A percentile compares a stretch with the other conserved stretches of the same genome.
phyloP scores from a whole-genome alignment of 2,113 vertebrate genomes.

The Cyanoderma ruficeps region DNA sequence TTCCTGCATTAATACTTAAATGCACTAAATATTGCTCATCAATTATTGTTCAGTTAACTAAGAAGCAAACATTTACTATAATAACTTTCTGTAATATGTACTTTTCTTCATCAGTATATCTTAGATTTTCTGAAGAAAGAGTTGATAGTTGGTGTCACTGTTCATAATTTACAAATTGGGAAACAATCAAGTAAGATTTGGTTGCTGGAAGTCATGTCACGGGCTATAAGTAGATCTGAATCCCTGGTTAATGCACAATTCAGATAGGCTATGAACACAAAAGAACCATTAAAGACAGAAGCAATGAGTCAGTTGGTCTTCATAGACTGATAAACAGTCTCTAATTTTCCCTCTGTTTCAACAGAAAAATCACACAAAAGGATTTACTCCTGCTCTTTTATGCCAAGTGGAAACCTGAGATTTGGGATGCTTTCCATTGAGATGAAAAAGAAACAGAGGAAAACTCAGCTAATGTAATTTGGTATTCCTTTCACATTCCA shows the following conservation, averaged over 20 bases:
- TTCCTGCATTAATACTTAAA: neutral
- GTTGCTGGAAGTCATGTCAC: neutral
- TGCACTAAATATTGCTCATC: neutral
- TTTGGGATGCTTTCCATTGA: neutral
- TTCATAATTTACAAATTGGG: neutral
- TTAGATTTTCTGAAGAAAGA: neutral
- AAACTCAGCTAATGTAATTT: neutral
- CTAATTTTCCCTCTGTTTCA: neutral
- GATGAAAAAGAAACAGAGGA: neutral
- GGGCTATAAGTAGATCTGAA: neutral
- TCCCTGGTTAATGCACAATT: neutral
- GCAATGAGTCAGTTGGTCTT: conserved; percentile 11
- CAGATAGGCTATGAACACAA: conserved; percentile 6
- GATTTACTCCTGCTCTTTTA: neutral
- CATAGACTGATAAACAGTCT: neutral
- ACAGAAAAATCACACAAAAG: neutral
- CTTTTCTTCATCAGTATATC: neutral
- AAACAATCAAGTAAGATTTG: neutral
- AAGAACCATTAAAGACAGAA: neutral
- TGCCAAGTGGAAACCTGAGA: neutral
- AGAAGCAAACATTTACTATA: neutral
- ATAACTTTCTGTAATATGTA: neutral
- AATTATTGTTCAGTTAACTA: neutral
- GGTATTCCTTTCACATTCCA: neutral
- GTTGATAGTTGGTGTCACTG: neutral